Percentiles rank a stretch among this genome's conserved stretches.
These are phyloP conservation scores for Acipenser transmontanus DNA, from an alignment of 2,797 vertebrate species.

Conservation along the genomic window DNA sequence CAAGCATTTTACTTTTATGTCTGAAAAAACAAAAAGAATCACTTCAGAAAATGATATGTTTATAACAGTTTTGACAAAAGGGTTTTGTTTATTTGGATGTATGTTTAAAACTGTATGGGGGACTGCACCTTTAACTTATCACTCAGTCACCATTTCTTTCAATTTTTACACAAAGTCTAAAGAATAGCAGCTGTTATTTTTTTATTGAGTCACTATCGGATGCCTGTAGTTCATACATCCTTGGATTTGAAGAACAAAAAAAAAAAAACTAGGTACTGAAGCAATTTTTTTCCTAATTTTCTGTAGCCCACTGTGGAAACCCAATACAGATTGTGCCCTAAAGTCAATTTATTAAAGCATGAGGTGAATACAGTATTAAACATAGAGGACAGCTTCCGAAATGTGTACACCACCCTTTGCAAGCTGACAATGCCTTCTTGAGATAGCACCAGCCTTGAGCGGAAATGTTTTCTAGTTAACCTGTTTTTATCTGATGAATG, in stretches of 20 bases:
- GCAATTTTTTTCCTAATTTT: not conserved
- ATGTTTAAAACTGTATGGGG: too few species aligned
- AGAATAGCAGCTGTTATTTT: not conserved
- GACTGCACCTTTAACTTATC: too few species aligned
- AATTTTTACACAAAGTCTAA: too few species aligned
- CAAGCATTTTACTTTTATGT: too few species aligned
- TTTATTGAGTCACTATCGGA: not conserved
- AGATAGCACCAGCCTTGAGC: constrained; percentile 33
- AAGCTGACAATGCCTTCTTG: constrained; percentile 43
- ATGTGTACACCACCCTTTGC: constrained; percentile 34
- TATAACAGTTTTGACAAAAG: too few species aligned
- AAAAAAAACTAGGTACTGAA: not conserved
- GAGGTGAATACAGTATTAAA: constrained; percentile 15
- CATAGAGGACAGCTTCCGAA: constrained; percentile 35
- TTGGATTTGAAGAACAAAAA: not conserved
- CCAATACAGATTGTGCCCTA: constrained; percentile 18
- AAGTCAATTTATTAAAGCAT: constrained; percentile 20
- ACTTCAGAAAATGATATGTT: too few species aligned
- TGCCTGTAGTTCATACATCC: not conserved
- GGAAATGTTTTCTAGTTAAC: constrained; percentile 52
- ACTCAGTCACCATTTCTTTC: too few species aligned
- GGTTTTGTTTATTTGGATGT: too few species aligned
- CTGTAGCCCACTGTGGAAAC: not conserved
- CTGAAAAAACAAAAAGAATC: too few species aligned
- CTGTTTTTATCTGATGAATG: constrained; percentile 42